Percentiles rank a stretch among this genome's conserved stretches.
Evolutionary conservation across 2,797 vertebrate genomes (phyloP).

Genomic region (Helostoma temminkii): DNA sequence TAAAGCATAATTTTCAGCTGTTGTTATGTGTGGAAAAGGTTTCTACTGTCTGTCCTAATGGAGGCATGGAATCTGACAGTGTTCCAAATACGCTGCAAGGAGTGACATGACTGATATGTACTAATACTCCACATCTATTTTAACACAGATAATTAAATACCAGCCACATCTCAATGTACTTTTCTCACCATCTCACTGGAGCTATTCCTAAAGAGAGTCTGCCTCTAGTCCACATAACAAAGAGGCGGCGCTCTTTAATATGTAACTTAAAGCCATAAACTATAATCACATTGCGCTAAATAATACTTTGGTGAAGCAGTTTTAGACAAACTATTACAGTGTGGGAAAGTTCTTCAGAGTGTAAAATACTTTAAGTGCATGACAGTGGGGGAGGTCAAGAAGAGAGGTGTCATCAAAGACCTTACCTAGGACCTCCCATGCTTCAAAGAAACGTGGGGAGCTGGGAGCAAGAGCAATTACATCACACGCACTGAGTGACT

Average conservation of each 20-base stretch:
- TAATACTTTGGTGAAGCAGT: slow-evolving; percentile 31
- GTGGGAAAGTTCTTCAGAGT: slow-evolving; percentile 1
- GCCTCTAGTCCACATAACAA: slow-evolving; percentile 37
- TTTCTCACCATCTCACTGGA: slow-evolving; percentile 50
- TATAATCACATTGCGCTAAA: slow-evolving; percentile 59
- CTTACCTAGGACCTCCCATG: slow-evolving; percentile 72
- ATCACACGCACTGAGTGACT: slow-evolving; percentile 56
- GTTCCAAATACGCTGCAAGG: slow-evolving; percentile 11
- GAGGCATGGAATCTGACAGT: slow-evolving; percentile 36
- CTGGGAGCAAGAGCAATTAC: slow-evolving; percentile 42
- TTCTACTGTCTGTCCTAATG: slow-evolving; percentile 9
- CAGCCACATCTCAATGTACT: slow-evolving; percentile 49
- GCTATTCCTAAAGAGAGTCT: slow-evolving; percentile 54
- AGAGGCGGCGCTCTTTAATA: slow-evolving; percentile 21
- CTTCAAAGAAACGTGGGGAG: slow-evolving; percentile 63
- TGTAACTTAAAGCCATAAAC: slow-evolving; percentile 44
- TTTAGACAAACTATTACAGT: slow-evolving; percentile 26
- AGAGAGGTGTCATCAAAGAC: slow-evolving; percentile 26
- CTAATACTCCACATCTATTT: slow-evolving; percentile 55
- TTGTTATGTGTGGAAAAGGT: neutral
- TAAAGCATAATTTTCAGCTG: slow-evolving; percentile 18
- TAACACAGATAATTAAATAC: slow-evolving; percentile 64
- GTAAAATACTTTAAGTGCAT: slow-evolving; percentile 14
- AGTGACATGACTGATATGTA: slow-evolving; percentile 7
- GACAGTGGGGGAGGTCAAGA: slow-evolving; percentile 27